Base-by-base conservation (phyloP, 2,797 vertebrate species). In the Danio tinwini region DNA sequence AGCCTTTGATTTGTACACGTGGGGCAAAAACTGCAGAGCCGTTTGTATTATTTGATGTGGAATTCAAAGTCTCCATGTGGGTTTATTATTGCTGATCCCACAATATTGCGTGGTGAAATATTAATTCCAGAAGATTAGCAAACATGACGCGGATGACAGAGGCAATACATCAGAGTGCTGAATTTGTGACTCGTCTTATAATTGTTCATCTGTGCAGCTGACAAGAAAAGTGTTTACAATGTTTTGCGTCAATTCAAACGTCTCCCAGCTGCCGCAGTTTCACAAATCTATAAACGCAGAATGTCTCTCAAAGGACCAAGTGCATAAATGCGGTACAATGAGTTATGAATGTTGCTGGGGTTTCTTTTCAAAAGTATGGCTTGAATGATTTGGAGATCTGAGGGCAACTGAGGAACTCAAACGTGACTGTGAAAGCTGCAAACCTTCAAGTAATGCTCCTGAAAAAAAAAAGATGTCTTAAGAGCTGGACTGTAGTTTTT, bases 81-180 rank as follows among this genome's bases (percentile, higher is more conserved):
- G 53, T 81, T 74, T 81, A 68, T 42, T 59, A 58, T 44, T 40
- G 71, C 62, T 68, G 53, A 63, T 81, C 44, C 45, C 42, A 64
- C 65, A 49, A 64, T 16, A 63, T 72, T 56, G 42, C 44, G 5
- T 8, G 52, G 13, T 55, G 59, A 69, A 55, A 70, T 50, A 70
- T 62, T 62, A 16, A 76, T 71, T 76, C n/a, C 6, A 45, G 16
- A 81, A 50, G 39, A 63, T 76, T 70, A 72, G 67, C 80, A 63
- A 76, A 70, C 56, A 63, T 70, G 45, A 29, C 2, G 5, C 49
- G 13, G 50, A 29, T 42, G 37, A 40, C 50, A 55, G 47, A 70
- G 58, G 62, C 59, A 65, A 58, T 71, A 69, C 17, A 59, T 55
- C 77, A 67, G 49, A 58, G 62, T 13, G 13, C 37, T 29, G 49